These are phyloP conservation scores for Drosophila diplacantha DNA, from an alignment of 2,888 invertebrate species.

Conservation along the genomic window DNA sequence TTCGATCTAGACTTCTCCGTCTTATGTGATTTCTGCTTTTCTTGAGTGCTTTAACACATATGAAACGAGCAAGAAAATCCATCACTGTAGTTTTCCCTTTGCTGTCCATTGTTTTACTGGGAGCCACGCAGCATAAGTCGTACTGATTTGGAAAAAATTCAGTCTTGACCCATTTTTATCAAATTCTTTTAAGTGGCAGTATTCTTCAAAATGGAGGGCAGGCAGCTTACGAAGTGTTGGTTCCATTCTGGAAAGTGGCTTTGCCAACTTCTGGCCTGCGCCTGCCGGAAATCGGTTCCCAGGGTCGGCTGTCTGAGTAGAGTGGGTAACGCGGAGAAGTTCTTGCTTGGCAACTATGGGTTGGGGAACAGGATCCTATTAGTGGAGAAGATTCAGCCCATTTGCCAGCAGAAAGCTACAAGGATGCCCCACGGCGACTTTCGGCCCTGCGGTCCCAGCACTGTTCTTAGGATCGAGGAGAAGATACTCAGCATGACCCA, in stretches of 20 bases:
- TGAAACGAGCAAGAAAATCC: background rate
- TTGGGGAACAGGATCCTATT: background rate
- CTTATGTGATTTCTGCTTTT: background rate
- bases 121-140: background rate
- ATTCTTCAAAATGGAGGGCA: conserved; percentile 4
- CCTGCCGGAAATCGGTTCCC: conserved; percentile 12
- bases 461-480: conserved; percentile 7
- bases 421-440: background rate
- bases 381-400: conserved; percentile 1
- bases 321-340: conserved; percentile 1
- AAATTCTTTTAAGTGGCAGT: conserved; percentile 1
- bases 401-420: background rate
- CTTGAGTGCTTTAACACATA: background rate
- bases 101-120: background rate
- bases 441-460: background rate
- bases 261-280: conserved; percentile 15
- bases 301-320: background rate
- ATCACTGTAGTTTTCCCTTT: background rate
- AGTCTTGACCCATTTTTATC: background rate
- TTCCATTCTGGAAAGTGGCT: conserved; percentile 13
- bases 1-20: background rate
- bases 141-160: background rate
- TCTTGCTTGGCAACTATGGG: conserved; percentile 2
- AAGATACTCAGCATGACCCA: background rate
- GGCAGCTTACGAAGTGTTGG: conserved; percentile 6